Evolutionary conservation across 2,888 invertebrate species (phyloP), one percentile per base, ranked within the genome.

Genomic region (Rapana venosa): DNA sequence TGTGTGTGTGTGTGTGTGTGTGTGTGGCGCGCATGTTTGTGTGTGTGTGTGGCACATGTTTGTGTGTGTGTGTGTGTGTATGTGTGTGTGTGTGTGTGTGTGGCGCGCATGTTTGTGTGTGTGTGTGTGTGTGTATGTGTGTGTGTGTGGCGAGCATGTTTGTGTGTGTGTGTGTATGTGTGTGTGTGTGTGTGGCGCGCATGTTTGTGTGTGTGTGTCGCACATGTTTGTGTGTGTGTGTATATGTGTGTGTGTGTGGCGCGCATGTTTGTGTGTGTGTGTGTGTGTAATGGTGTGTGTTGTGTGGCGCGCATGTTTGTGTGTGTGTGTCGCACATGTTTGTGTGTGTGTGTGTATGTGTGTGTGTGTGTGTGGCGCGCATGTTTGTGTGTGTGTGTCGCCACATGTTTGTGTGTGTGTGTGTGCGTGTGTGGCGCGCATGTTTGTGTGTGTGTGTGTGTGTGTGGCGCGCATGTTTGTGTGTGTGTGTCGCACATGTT

Each of bases 161-260:
- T 61, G 61, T 74, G 74, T 30, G 32, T 79, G 32, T 32, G 32
- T 79, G 79, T 79, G 32, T 79, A 32, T 79, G 79, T 79, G 79
- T 79, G 79, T 79, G 32, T 79, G 79, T 79, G 79, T 79, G 79
- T 79, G 79, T 79, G 79, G n/a, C 20, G 79, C 32, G 79, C 20
- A 20, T 79, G 79, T 79, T n/a, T 79, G 79, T 79, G 79, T 79
- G 79, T 79, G 79, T 79, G 79, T 79, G 79, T 79, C n/a, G 32
- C 32, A 32, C 32, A 32, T 79, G 79, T 79, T 4, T 32, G 79
- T 79, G 79, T 32, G 79, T 79, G 32, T 79, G 79, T 79, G 79
- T 32, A 32, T 79, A 6, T 79, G 79, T 79, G 79, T 79, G 79
- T 79, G 79, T 79, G 79, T 79, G 79, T 30, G 32, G n/a, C 32